phyloP scores from a whole-genome alignment of 2,888 invertebrate species.

The Plusia festucae region DNA sequence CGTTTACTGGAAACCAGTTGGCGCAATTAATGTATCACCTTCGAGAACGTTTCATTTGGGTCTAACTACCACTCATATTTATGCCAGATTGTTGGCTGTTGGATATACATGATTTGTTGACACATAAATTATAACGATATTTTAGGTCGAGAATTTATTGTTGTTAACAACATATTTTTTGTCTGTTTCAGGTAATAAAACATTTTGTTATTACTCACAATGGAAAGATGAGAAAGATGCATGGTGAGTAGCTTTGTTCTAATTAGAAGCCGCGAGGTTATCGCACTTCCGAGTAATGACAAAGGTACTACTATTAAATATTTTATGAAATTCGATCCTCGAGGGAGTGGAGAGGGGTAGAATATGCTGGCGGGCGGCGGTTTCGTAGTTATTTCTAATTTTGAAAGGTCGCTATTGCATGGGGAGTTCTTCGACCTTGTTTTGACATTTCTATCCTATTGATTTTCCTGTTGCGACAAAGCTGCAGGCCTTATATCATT shows the following conservation, averaged over 20 bases:
- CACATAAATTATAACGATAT: conserved; percentile 28
- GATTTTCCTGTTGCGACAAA: conserved; percentile 73
- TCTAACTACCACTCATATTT: conserved; percentile 49
- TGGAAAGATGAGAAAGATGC: conserved; percentile 13
- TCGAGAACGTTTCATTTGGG: conserved; percentile 42
- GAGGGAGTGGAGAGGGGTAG: conserved; percentile 23
- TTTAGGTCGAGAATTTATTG: conserved; percentile 17
- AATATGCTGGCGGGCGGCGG: conserved; percentile 24
- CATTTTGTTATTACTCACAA: conserved; percentile 8
- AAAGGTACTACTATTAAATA: conserved; percentile 30
- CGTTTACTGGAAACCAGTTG: conserved; percentile 47
- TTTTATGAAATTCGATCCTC: conserved; percentile 39
- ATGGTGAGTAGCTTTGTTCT: conserved; percentile 34
- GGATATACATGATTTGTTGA: conserved; percentile 27
- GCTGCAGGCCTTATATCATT: conserved; percentile 78
- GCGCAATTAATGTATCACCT: conserved; percentile 52
- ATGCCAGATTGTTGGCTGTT: conserved; percentile 24
- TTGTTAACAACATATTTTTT: conserved; percentile 31
- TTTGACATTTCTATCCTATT: conserved; percentile 78
- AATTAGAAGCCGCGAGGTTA: conserved; percentile 20
- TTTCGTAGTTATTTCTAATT: conserved; percentile 47
- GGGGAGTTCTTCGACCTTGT: conserved; percentile 64
- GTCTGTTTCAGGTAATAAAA: conserved; percentile 60
- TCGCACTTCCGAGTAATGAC: conserved; percentile 18
- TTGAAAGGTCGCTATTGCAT: conserved; percentile 53